phyloP scores from a whole-genome alignment of 2,113 vertebrate genomes.

The Actinemys pallida region DNA sequence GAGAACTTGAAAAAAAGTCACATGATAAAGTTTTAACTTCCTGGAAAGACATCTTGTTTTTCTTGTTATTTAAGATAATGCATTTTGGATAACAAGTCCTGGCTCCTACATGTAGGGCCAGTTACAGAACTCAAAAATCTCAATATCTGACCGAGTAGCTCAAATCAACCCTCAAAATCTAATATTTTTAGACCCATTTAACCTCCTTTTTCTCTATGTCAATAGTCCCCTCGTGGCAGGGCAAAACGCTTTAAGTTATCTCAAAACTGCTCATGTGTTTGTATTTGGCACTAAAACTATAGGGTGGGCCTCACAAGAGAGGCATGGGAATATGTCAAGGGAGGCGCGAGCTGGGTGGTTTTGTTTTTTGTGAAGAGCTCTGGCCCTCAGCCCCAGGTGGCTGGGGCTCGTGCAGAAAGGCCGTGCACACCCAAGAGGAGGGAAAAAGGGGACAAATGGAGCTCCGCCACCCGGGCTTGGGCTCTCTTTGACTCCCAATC shows the following conservation, averaged over 20 bases:
- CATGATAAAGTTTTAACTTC: slow-evolving; percentile 28
- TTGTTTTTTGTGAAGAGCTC: too few species aligned
- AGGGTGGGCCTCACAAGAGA: too few species aligned
- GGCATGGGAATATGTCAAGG: too few species aligned
- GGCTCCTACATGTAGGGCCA: slow-evolving; percentile 13
- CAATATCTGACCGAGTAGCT: neutral
- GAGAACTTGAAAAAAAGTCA: neutral
- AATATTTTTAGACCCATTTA: neutral
- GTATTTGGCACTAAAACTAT: neutral
- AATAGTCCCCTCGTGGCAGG: neutral
- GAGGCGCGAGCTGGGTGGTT: too few species aligned
- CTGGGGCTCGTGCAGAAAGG: too few species aligned
- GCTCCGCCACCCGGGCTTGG: neutral
- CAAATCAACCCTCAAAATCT: neutral
- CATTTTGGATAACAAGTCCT: slow-evolving; percentile 26
- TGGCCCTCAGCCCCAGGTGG: too few species aligned
- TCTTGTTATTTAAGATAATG: slow-evolving; percentile 42
- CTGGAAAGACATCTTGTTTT: neutral
- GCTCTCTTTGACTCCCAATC: too few species aligned
- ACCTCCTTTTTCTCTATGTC: neutral
- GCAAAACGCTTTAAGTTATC: neutral
- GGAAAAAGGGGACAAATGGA: neutral
- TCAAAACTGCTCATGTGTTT: neutral
- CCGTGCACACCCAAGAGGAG: neutral
- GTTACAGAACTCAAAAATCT: neutral